Evolutionary conservation across 2,797 vertebrate genomes (phyloP), one percentile per base, ranked within the genome.

Genomic region (Hemibagrus guttatus): DNA sequence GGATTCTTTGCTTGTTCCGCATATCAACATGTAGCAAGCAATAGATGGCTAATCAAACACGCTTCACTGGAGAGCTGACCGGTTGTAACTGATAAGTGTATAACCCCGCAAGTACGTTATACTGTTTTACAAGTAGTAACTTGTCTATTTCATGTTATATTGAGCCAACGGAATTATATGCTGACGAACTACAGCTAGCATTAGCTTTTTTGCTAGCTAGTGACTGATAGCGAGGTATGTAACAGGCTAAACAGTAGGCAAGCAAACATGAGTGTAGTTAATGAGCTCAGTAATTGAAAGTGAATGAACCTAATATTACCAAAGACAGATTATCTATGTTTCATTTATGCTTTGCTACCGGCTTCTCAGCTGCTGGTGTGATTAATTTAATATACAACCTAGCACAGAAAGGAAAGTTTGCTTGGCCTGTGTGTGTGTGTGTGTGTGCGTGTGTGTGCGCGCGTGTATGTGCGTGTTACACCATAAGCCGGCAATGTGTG

Each of bases 1-100:
- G 58, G 80, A 88, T 93, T 91, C 93, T 92, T 90, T 94, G 95
- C 93, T 93, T 91, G 92, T 85, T 42, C 83, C 76, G 64, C 68
- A 87, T 89, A 89, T 72, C 84, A 80, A 54, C 63, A 69, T 85
- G 56, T 74, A 58, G 68, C 63, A 59, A 23, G 31, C 31, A 49
- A 42, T 82, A 11, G 59, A 63, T 82, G 81, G 74, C 58, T 59
- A 59, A 80, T 21, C 21, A 63, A 79, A 52, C 54, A 80, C 52
- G 61, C 31, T 74, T 21, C 23, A 31, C 16, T 7, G 39, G 26
- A 81, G 68, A 68, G 31, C 17, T 64, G 61, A 19, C 17, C 54
- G 46, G 46, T 71, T 68, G 46, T 54, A 76, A 23, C 39, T 59
- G 23, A 63, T 35, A 56, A 74, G 26, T 74, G 0, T 23, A 54